Evolutionary conservation across 2,888 invertebrate species (phyloP), one percentile per base, ranked within the genome.

Genomic region (Blastobasis lacticolella): DNA sequence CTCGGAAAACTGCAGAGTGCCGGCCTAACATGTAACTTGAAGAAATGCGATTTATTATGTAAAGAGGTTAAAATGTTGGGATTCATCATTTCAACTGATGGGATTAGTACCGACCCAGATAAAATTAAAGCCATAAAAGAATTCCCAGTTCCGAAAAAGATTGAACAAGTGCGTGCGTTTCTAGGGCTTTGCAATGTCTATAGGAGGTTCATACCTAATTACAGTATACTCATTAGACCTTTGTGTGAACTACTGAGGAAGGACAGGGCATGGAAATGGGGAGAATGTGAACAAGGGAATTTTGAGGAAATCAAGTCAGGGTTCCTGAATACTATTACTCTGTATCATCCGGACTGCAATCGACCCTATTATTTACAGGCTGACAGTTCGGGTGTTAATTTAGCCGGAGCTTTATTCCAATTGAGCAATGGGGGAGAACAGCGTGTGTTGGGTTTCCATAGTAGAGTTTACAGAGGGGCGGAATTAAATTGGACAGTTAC

Each of bases 121-220:
- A 54, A 61, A 37, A 46, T 62, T 1, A 49, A 62, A 10, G 56
- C 59, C 0, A 67, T 72, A 23, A 10, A 44, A 38, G 51, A 64
- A 7, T 70, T 68, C 51, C 56, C 61, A 8, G 9, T 5, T 1
- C 52, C 52, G 1, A 52, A 42, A 36, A 48, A 37, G 9, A 23
- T 41, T 1, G 63, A 57, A 51, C 56, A 69, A 45, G 46, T 70
- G 4, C 58, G 67, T 43, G 70, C 53, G 43, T 61, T 46, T 51
- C 49, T 51, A 37, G 51, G 56, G 0, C 40, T 56, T 4, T 40
- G 48, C 5, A 51, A 56, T 48, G 54, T 50, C 45, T 53, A 45
- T 37, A 10, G 56, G 3, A 36, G 45, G 6, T 54, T 56, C 43
- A 51, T 54, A 10, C 10, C 8, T 0, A 45, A 52, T 6, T 56